phyloP scores from a whole-genome alignment of 2,113 vertebrate genomes.

The Stomatorhinus ivindoensis region DNA sequence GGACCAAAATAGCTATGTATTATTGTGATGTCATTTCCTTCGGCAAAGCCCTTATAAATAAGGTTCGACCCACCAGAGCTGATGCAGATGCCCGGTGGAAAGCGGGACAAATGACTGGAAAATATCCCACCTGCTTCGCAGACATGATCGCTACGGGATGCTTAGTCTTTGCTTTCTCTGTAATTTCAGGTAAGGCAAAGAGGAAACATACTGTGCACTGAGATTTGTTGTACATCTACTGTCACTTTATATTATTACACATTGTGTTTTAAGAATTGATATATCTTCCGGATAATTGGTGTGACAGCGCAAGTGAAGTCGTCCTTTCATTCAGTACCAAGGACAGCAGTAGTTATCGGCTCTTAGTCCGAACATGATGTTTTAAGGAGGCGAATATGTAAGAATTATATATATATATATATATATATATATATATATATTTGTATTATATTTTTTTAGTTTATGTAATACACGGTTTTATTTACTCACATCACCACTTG shows the following conservation, averaged over 20 bases:
- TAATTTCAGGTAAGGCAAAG: conserved; percentile 52
- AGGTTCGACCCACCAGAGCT: conserved; percentile 29
- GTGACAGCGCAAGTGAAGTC: neutral
- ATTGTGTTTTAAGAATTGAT: neutral
- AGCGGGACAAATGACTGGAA: neutral
- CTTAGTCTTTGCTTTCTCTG: conserved; percentile 41
- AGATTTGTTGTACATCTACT: conserved; percentile 9
- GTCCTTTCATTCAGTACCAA: conserved; percentile 49
- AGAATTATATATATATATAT: neutral
- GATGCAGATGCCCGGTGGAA: neutral
- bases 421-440: neutral
- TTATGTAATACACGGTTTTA: neutral
- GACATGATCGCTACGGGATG: conserved; percentile 52
- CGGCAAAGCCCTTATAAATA: conserved; percentile 41
- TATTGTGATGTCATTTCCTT: conserved; percentile 57
- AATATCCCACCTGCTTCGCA: conserved; percentile 6
- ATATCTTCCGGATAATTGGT: neutral
- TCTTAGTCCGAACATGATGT: neutral
- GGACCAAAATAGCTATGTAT: neutral
- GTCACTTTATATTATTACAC: neutral
- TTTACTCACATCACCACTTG: neutral
- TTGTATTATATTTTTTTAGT: neutral
- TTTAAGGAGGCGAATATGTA: neutral
- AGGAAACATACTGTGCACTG: neutral
- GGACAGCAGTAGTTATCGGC: conserved; percentile 46